Conservation (phyloP, 30 jellyfish, hydroid and myxozoan genomes). For the Turritopsis rubra region DNA sequence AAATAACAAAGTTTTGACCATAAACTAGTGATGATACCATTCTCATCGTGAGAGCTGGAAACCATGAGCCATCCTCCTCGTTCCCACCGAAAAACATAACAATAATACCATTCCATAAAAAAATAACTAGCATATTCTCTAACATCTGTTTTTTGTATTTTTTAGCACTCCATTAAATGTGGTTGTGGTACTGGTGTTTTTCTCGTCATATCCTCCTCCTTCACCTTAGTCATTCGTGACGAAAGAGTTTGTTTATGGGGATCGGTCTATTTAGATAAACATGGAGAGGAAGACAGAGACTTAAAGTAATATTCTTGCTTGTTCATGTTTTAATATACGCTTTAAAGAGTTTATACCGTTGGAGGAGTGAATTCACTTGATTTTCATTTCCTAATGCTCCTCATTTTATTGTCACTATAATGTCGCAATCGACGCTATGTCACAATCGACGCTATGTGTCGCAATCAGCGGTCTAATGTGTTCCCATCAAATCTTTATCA, state of each 20-base stretch:
- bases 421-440: too few relatives aligned
- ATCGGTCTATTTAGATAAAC: conserved; percentile 80
- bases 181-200: conserved; percentile 96
- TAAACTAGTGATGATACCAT: too few relatives aligned
- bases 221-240: conserved; percentile 51
- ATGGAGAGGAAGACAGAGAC: conserved; percentile 95
- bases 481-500: too few relatives aligned
- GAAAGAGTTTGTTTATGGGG: conserved; percentile 90
- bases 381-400: too few relatives aligned
- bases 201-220: conserved; percentile 78
- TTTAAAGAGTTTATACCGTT: background rate
- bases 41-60: too few relatives aligned
- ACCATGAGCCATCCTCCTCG: too few relatives aligned
- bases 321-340: background rate
- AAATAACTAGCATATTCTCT: too few relatives aligned
- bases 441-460: too few relatives aligned
- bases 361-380: background rate
- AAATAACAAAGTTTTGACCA: too few relatives aligned
- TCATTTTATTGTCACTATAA: too few relatives aligned
- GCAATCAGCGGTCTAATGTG: too few relatives aligned
- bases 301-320: conserved; percentile 43
- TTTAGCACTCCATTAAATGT: conserved; percentile 78
- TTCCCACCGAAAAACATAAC: too few relatives aligned
- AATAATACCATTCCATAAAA: background rate
- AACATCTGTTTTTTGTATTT: background rate